Evolutionary conservation across 2,113 vertebrate genomes (phyloP).

Genomic region (Trochalopteron elliotii): DNA sequence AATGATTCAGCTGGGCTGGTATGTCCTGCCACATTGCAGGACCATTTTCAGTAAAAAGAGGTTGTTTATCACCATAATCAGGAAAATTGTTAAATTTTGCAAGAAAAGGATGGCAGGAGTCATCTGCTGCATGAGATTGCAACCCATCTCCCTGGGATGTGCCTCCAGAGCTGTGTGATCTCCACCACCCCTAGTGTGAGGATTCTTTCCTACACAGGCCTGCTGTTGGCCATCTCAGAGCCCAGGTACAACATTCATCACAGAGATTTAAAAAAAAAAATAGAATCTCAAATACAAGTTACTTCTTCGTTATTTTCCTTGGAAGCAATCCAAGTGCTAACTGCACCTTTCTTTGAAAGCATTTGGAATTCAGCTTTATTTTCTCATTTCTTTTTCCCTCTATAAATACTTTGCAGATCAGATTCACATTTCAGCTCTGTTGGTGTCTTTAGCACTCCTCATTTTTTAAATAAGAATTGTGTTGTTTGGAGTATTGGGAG

Average conservation of each 20-base stretch:
- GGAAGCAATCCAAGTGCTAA: neutral
- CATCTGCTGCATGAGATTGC: neutral
- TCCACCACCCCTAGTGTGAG: neutral
- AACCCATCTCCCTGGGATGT: neutral
- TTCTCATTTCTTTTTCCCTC: neutral
- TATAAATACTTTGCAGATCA: neutral
- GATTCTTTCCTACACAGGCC: neutral
- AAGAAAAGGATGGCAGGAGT: neutral
- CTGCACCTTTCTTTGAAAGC: neutral
- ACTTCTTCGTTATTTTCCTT: neutral
- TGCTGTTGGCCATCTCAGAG: neutral
- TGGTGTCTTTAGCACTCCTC: neutral
- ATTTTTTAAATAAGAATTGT: neutral
- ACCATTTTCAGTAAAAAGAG: neutral
- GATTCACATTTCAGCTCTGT: neutral
- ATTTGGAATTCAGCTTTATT: neutral
- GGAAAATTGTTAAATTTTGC: neutral
- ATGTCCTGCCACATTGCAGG: neutral
- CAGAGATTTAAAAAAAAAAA: neutral
- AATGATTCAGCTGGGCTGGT: neutral
- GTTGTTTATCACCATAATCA: neutral
- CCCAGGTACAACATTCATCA: neutral
- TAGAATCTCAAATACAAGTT: neutral
- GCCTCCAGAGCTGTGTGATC: neutral
- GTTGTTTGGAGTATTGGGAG: neutral